phyloP scores from a whole-genome alignment of 1,140 invertebrate genomes.

The Oscheius sp. region DNA sequence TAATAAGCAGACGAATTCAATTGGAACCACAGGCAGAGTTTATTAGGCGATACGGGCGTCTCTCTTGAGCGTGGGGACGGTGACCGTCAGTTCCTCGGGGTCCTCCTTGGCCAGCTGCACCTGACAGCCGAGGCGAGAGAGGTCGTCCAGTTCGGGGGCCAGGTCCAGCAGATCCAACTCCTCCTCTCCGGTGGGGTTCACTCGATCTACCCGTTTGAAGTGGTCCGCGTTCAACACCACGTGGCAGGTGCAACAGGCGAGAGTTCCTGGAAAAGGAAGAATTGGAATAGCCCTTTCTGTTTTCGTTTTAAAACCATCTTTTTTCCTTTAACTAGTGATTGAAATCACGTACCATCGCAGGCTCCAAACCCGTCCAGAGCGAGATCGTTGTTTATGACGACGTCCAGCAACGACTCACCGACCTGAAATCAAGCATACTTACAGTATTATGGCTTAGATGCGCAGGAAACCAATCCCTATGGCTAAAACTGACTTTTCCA shows the following conservation, averaged over 20 bases:
- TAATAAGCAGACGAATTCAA: no score
- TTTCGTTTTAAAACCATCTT: no score
- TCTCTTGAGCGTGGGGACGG: no score
- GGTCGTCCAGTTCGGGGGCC: not conserved
- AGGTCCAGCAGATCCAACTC: not conserved
- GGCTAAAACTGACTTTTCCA: not conserved
- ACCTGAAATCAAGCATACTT: not conserved
- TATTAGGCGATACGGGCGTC: no score
- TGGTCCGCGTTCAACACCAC: not conserved
- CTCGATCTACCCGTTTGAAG: not conserved
- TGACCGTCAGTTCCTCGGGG: no score
- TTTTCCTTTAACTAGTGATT: not conserved
- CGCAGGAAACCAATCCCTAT: no score
- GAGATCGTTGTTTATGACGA: not conserved
- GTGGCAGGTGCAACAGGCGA: not conserved
- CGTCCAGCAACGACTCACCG: not conserved
- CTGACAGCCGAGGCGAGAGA: not conserved
- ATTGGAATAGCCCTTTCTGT: no score
- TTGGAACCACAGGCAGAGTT: no score
- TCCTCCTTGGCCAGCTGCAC: no score
- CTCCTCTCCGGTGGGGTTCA: not conserved
- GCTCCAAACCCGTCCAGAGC: not conserved
- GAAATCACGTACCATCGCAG: not conserved
- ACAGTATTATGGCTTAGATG: no score
- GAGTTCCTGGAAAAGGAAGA: not conserved